A percentile compares a stretch with the other conserved stretches of the same genome.
phyloP scores from a whole-genome alignment of 1,140 invertebrate genomes.

The Metaphire vulgaris region DNA sequence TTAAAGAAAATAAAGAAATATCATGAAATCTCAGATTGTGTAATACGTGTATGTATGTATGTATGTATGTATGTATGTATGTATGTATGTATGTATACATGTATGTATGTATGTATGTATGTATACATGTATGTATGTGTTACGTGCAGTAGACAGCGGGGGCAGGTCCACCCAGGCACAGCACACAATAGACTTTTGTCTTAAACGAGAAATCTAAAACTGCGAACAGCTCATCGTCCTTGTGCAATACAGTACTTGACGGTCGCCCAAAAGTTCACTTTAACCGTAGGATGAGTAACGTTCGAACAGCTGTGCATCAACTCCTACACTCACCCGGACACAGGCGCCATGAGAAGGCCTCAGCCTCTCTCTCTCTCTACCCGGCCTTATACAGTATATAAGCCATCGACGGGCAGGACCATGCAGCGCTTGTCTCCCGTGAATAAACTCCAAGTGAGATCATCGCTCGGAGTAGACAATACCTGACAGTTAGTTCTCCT shows the following conservation, averaged over 20 bases:
- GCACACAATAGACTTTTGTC: not conserved
- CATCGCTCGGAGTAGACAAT: too few species aligned
- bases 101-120: slow-evolving; percentile 3
- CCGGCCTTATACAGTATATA: too few species aligned
- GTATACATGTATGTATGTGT: not conserved
- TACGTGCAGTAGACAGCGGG: too few species aligned
- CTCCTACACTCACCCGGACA: too few species aligned
- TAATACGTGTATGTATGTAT: not conserved
- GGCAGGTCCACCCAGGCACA: too few species aligned
- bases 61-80: not conserved
- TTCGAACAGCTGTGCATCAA: too few species aligned
- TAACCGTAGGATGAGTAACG: not conserved
- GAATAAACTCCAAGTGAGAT: too few species aligned
- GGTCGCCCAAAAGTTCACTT: not conserved
- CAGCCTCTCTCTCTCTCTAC: too few species aligned
- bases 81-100: not conserved
- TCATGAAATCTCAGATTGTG: not conserved
- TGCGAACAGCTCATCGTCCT: not conserved
- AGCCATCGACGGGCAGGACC: too few species aligned
- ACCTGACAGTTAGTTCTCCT: too few species aligned
- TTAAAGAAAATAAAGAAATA: not conserved
- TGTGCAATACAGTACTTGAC: not conserved
- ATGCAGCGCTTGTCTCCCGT: too few species aligned
- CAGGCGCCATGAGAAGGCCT: too few species aligned
- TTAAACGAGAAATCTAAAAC: not conserved